Evolutionary conservation across 2,888 invertebrate genomes (phyloP), one percentile per base, ranked within the genome.

Genomic region (Fabriciana adippe): DNA sequence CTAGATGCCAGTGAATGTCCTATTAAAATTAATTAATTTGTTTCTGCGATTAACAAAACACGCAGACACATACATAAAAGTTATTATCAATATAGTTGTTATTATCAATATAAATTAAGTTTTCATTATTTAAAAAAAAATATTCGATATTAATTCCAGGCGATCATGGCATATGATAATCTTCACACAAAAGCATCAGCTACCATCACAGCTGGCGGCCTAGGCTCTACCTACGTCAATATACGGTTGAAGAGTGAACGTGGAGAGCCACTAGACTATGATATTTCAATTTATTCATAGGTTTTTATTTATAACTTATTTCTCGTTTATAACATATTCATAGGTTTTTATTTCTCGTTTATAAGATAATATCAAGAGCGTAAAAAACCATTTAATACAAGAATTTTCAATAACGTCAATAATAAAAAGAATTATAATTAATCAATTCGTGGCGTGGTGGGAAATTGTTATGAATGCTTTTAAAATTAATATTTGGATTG

Each of bases 211-310:
- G 81, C 83, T 0, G 86, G 85, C 0, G 84, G 85, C 0, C 67
- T 85, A 8, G 81, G 82, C 11, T 75, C 75, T 66, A 73, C 78
- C 4, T 84, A 75, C 70, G 81, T 82, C 57, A 83, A 83, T 59
- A 72, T 85, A 26, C 74, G 73, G 5, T 62, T 84, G 65, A 80
- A 79, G 63, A 83, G 84, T 64, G 81, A 85, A 69, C 76, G 81
- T 14, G 81, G 82, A 3, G 69, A 71, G 5, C 82, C 78, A 13
- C 72, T 86, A n/a, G 76, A 83, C 62, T 85, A 81, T 67, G 81
- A 82, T 41, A 80, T 85, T 14, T 78, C 74, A 16, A 78, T 84
- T 45, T 82, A 81, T 69, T 72, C 76, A 50, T 81, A 76, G 70
- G 15, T n/a, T 15, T 15, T 13, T n/a, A 26, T 51, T 51, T 51